These are phyloP conservation scores for Lophochroa leadbeateri DNA, from an alignment of 2,113 vertebrate genomes.

Conservation along the genomic window DNA sequence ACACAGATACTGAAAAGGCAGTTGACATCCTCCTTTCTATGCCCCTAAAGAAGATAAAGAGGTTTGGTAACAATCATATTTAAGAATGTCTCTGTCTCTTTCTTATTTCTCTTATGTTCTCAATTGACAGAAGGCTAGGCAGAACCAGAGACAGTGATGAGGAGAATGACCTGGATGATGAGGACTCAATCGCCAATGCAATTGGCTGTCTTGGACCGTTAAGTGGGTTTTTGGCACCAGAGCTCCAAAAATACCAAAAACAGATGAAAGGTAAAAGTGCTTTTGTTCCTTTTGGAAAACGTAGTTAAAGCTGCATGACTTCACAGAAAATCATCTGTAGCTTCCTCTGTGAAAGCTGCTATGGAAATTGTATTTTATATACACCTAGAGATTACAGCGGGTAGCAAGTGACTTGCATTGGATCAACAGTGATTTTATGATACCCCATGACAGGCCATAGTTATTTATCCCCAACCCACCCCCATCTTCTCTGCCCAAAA, in stretches of 20 bases:
- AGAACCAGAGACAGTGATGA: constrained; percentile 91
- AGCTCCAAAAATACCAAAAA: constrained; percentile 92
- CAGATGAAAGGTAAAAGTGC: constrained; percentile 87
- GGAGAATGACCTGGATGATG: constrained; percentile 90
- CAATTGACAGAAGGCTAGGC: constrained; percentile 74
- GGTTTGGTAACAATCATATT: neutral
- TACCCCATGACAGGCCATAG: neutral
- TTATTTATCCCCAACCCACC: neutral
- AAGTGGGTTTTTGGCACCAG: constrained; percentile 90
- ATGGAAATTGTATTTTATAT: neutral
- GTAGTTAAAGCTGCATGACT: neutral
- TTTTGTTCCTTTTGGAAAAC: neutral
- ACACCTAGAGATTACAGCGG: neutral
- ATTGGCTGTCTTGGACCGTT: constrained; percentile 94
- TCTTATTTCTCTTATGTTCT: neutral
- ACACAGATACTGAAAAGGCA: neutral
- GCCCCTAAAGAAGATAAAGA: neutral
- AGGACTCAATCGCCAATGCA: constrained; percentile 85
- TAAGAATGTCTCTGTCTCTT: neutral
- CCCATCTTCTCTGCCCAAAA: neutral
- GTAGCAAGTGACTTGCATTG: neutral
- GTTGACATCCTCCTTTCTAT: neutral
- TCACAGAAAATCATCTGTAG: neutral
- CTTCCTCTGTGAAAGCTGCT: neutral
- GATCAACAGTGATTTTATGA: neutral